Evolutionary conservation across 1,140 invertebrate genomes (phyloP).

Genomic region (Manduca sexta): DNA sequence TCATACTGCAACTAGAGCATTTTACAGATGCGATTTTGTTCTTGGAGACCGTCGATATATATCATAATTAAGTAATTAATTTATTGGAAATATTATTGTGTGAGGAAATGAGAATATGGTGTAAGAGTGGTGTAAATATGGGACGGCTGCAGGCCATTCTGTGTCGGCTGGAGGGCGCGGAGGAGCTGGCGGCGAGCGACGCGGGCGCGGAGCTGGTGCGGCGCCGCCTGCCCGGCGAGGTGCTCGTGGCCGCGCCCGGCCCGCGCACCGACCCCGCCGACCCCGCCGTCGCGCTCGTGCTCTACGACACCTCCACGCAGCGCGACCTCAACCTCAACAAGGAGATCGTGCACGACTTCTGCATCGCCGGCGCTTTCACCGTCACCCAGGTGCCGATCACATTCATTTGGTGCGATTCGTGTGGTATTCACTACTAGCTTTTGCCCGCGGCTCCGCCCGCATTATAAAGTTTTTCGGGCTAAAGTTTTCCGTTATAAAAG

Average conservation of each 20-base stretch:
- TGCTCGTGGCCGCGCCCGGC: slow-evolving; percentile 56
- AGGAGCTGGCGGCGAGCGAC: slow-evolving; percentile 69
- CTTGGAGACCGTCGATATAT: too few species aligned
- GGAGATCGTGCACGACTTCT: slow-evolving; percentile 63
- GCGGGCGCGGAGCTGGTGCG: slow-evolving; percentile 49
- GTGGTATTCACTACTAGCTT: too few species aligned
- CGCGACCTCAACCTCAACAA: slow-evolving; percentile 62
- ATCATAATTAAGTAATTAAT: too few species aligned
- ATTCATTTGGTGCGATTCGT: not conserved
- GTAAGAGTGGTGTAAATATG: not conserved
- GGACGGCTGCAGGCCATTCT: slow-evolving; percentile 71
- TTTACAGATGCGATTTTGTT: too few species aligned
- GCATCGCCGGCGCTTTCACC: slow-evolving; percentile 50
- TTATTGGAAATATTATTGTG: too few species aligned
- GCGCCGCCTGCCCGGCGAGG: slow-evolving; percentile 47
- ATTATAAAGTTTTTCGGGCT: too few species aligned
- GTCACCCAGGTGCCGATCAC: slow-evolving; percentile 38
- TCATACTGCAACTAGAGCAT: too few species aligned
- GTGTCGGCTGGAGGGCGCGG: slow-evolving; percentile 75
- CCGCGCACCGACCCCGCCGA: slow-evolving; percentile 52
- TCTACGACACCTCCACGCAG: slow-evolving; percentile 60
- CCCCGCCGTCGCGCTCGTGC: slow-evolving; percentile 50
- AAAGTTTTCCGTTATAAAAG: too few species aligned
- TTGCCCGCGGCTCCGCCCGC: too few species aligned
- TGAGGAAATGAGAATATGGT: not conserved